Evolutionary conservation across 2,888 invertebrate genomes (phyloP).

Genomic region (Drosophila lacicola): DNA sequence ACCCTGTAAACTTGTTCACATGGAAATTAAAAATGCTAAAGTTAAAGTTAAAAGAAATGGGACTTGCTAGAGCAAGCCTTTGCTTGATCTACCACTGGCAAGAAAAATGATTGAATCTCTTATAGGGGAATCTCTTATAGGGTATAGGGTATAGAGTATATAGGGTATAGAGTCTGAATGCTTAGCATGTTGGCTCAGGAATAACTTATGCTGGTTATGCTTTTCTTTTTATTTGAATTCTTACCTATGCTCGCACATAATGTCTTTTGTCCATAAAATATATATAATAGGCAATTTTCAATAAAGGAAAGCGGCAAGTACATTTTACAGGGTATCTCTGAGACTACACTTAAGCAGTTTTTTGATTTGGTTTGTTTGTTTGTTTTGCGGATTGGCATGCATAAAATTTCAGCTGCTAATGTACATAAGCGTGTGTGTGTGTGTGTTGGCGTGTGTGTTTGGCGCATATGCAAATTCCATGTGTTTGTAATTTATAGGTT

Average conservation of each 20-base stretch:
- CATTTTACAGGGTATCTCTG: constrained; percentile 26
- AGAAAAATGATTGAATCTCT: no score
- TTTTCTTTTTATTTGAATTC: no score
- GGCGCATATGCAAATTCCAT: constrained; percentile 47
- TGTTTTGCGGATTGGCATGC: constrained; percentile 60
- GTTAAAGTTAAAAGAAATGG: no score
- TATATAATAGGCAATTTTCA: no score
- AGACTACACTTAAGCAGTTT: neutral
- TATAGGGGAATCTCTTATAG: neutral
- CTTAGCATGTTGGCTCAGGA: no score
- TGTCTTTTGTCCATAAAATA: no score
- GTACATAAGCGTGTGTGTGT: constrained; percentile 25
- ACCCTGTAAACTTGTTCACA: constrained; percentile 17
- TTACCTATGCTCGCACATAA: no score
- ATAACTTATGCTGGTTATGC: no score
- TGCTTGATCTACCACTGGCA: no score
- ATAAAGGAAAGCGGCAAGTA: neutral
- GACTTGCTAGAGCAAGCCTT: no score
- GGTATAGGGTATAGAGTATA: neutral
- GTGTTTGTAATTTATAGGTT: constrained; percentile 74
- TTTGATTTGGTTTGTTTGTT: constrained; percentile 39
- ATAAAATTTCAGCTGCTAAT: constrained; percentile 67
- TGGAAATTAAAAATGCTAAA: neutral
- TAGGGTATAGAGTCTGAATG: neutral
- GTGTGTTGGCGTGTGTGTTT: constrained; percentile 10